Evolutionary conservation across 2,888 invertebrate species (phyloP), one percentile per base, ranked within the genome.

Genomic region (Agrenia bidenticulata): DNA sequence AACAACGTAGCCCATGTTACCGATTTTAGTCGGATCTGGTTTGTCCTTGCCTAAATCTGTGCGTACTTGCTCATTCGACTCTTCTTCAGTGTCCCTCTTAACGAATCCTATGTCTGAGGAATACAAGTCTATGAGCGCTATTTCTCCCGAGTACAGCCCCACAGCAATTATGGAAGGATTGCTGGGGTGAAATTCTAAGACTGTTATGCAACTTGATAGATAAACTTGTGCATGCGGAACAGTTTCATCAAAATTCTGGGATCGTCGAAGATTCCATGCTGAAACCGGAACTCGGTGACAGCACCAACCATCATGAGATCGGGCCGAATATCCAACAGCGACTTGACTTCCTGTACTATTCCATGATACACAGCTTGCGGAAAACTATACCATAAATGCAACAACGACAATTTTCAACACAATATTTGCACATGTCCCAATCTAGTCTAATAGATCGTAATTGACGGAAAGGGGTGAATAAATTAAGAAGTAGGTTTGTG

Each of bases 291-390:
- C 63, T 39, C 60, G 62, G 50, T 76, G 74, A 2, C 60, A 57
- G 50, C 76, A 76, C 73, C 74, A 76, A 15, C 65, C 67, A 7
- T 68, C 68, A 55, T 76, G 76, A 15, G 49, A 53, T 1, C 59
- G 45, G 45, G 53, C 24, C 1, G 66, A 54, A 51, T 76, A 72
- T 11, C 72, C 74, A 2, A 76, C 66, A n/a, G 73, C 76, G 13
- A 76, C 65, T 60, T 73, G 76, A 60, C 70, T 72, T 45, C 74
- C 76, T 7, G 62, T 62, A 45, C 64, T 66, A 57, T 68, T 76
- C 76, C 76, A 76, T 17, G 67, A 66, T 5, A 74, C 32, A 57
- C 73, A 72, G 23, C 65, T 66, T 37, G 67, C 74, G 56, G 54
- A 64, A 51, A 68, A 67, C 68, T 76, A 49, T 11, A 32, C 4